A percentile compares a stretch with the other conserved stretches of the same genome.
Evolutionary conservation across 1,140 invertebrate species (phyloP).

Genomic region (Hyphantria cunea): DNA sequence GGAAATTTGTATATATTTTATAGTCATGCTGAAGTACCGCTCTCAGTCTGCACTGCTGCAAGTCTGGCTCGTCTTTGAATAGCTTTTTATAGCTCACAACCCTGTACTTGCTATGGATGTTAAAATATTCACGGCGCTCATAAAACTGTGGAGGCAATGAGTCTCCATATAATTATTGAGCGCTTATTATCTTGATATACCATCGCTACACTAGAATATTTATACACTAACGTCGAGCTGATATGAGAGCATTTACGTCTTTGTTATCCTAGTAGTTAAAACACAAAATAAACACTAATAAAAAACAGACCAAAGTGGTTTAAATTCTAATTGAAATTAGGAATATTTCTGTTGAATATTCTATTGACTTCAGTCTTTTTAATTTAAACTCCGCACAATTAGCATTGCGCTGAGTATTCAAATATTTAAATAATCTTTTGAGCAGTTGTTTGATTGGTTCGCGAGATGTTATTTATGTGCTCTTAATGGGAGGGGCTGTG

Average conservation of each 20-base stretch:
- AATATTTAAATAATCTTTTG: conserved; percentile 12
- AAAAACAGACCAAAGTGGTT: conserved; percentile 31
- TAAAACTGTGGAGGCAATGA: conserved; percentile 49
- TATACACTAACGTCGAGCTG: conserved; percentile 32
- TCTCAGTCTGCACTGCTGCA: too few relatives aligned
- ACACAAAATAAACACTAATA: conserved; percentile 28
- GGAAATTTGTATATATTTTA: too few relatives aligned
- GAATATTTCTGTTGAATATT: conserved; percentile 19
- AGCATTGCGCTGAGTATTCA: not conserved
- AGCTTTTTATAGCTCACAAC: conserved; percentile 30
- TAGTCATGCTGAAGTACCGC: too few relatives aligned
- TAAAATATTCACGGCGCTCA: conserved; percentile 59
- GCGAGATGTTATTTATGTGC: conserved; percentile 1
- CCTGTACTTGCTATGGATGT: conserved; percentile 38
- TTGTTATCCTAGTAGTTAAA: conserved; percentile 44
- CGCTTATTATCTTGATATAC: conserved; percentile 54
- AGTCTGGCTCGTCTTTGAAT: too few relatives aligned
- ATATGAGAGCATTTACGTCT: conserved; percentile 39
- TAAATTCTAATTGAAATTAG: not conserved
- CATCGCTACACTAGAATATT: conserved; percentile 51
- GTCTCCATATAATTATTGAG: conserved; percentile 51
- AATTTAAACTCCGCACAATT: conserved; percentile 15
- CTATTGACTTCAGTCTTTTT: conserved; percentile 17
- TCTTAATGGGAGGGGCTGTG: conserved; percentile 2
- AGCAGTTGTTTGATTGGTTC: conserved; percentile 7